A percentile compares a stretch with the other conserved stretches of the same genome.
These are phyloP conservation scores for Phytoseiulus persimilis DNA, from an alignment of 2,888 invertebrate genomes.

Conservation along the genomic window DNA sequence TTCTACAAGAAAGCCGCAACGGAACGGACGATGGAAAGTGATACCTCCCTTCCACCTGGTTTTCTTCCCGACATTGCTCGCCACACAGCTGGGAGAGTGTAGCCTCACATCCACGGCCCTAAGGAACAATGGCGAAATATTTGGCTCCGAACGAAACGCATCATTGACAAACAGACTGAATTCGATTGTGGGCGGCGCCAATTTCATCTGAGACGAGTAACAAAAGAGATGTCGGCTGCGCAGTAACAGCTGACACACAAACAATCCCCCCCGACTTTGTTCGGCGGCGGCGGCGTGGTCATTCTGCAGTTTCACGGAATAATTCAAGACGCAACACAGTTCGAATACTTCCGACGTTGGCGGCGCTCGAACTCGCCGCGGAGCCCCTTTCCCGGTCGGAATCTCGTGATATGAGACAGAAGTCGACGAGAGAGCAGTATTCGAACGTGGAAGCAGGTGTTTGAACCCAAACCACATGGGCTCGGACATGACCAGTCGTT, in stretches of 20 bases:
- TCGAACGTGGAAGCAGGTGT: neutral
- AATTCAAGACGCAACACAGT: too few relatives aligned
- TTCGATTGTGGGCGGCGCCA: neutral
- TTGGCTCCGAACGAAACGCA: neutral
- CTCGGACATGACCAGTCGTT: neutral
- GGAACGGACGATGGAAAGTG: neutral
- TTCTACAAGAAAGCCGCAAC: neutral
- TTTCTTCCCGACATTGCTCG: neutral
- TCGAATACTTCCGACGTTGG: too few relatives aligned
- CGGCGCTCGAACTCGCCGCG: too few relatives aligned
- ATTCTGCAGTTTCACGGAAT: too few relatives aligned
- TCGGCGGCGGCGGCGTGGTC: too few relatives aligned
- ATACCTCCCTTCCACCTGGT: neutral
- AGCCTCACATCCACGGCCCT: neutral
- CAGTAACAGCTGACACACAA: neutral
- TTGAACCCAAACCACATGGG: neutral
- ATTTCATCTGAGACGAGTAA: neutral
- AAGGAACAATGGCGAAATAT: neutral
- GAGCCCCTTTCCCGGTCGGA: too few relatives aligned
- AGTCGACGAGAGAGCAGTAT: neutral
- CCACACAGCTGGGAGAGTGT: neutral
- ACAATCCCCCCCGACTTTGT: too few relatives aligned
- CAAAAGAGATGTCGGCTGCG: neutral
- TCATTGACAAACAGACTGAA: neutral
- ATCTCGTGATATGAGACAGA: too few relatives aligned